A percentile compares a stretch with the other conserved stretches of the same genome.
Evolutionary conservation across 92 coral and sea anemone species (phyloP).

Genomic region (Ricordea florida): DNA sequence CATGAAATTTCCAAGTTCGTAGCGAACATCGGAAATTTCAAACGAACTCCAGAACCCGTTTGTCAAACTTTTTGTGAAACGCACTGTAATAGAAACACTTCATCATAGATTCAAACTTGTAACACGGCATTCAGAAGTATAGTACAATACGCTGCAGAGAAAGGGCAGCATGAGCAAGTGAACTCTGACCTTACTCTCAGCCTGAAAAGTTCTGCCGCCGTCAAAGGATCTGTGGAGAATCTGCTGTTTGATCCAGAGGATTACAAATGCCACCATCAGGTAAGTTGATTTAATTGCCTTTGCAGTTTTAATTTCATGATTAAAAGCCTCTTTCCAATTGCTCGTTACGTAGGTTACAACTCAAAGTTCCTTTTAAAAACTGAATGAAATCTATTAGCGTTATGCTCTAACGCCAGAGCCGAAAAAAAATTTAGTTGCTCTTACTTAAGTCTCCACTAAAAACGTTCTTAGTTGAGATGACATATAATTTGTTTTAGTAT

Average conservation of each 20-base stretch:
- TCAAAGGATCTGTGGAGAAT: slow-evolving; percentile 61
- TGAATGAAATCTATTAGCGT: too few relatives aligned
- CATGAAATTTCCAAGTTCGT: too few relatives aligned
- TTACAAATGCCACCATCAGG: slow-evolving; percentile 86
- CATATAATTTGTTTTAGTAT: too few relatives aligned
- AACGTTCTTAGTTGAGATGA: too few relatives aligned
- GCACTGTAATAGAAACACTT: background rate
- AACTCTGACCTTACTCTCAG: slow-evolving; percentile 81
- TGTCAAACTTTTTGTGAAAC: too few relatives aligned
- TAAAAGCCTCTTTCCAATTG: background rate
- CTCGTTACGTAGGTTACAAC: background rate
- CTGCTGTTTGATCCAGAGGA: slow-evolving; percentile 79
- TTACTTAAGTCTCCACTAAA: too few relatives aligned
- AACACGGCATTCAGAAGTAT: slow-evolving; percentile 61
- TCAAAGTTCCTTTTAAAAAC: too few relatives aligned
- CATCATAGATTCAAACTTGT: slow-evolving; percentile 13
- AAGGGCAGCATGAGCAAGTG: slow-evolving; percentile 78
- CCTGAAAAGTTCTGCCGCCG: slow-evolving; percentile 65
- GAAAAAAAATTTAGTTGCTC: too few relatives aligned
- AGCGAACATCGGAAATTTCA: too few relatives aligned
- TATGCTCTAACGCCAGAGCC: too few relatives aligned
- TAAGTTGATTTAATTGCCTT: slow-evolving; percentile 13
- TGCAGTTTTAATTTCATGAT: background rate
- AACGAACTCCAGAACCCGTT: too few relatives aligned
- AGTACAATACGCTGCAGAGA: slow-evolving; percentile 72